Base-by-base conservation (phyloP, 2,888 invertebrate genomes). In the Drosophila nigritarsus region DNA sequence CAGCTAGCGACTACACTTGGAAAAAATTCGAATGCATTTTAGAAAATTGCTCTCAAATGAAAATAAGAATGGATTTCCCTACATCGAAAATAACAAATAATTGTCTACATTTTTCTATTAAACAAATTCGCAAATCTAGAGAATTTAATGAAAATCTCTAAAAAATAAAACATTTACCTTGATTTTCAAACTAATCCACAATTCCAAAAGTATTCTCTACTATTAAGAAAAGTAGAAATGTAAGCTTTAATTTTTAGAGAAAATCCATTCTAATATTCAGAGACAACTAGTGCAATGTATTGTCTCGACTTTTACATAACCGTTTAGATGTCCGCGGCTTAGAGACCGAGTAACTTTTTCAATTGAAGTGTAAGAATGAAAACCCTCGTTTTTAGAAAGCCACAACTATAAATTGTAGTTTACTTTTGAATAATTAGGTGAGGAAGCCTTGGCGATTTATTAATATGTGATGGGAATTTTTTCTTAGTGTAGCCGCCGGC, bases 1-100 rank as follows among this genome's bases (percentile, higher is more conserved):
- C 66, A 63, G 67, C 49, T 45, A 66, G 42, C 48, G 60, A 27
- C n/a, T 13, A 38, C 55, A 45, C 24, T 45, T 3, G 4, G 8
- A 45, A 24, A 24, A 45, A 45, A 45, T 20, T 1, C 20, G 7
- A 45, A 2, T 11, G 5, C 0, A 20, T 5, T 11, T 42, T 5
- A 42, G 42, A 11, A 20, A 40, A 11, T 20, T 40, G 4, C 9
- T 4, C 11, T 11, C 4, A 40, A 40, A 40, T 40, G 2, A 40
- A 40, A 13, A n/a, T 11, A 4, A 40, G n/a, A 40, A 9, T 2
- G n/a, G n/a, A 9, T n/a, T 40, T 9, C 9, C 40, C 4, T 8
- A 4, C 9, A 8, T 38, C n/a, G n/a, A n/a, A 38, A 38, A 18
- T 38, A 18, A 8, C 7, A 7, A 38, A 38, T 34, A 34, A 13